A percentile compares a stretch with the other conserved stretches of the same genome.
These are phyloP conservation scores for Drosophila mayaguana DNA, from an alignment of 2,888 invertebrate species.

Conservation along the genomic window DNA sequence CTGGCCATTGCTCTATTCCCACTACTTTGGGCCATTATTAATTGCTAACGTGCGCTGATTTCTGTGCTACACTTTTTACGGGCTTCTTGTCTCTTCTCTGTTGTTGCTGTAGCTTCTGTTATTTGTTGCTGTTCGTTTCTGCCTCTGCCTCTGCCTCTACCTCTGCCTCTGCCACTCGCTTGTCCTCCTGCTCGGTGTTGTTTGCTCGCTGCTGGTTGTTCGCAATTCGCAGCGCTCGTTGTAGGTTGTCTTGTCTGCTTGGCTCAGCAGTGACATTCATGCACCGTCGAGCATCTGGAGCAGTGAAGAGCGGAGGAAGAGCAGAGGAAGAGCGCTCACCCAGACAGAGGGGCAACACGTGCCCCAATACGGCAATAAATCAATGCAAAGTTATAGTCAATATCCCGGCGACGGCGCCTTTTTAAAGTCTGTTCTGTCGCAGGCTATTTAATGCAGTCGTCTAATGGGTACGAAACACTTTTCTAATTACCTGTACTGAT, in stretches of 20 bases:
- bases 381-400: constrained; percentile 62
- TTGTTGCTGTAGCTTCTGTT: constrained; percentile 37
- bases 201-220: constrained; percentile 38
- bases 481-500: constrained; percentile 9
- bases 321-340: background rate
- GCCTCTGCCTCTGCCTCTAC: constrained; percentile 20
- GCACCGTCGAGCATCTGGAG: constrained; percentile 66
- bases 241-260: constrained; percentile 71
- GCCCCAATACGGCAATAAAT: constrained; percentile 67
- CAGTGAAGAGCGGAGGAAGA: background rate
- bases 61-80: constrained; percentile 71
- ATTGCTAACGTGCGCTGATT: constrained; percentile 81
- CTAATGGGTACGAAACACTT: constrained; percentile 32
- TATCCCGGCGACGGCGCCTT: constrained; percentile 30
- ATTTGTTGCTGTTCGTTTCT: constrained; percentile 61
- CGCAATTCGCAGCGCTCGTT: constrained; percentile 23
- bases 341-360: background rate
- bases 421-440: constrained; percentile 54
- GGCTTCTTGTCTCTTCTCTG: constrained; percentile 10
- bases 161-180: constrained; percentile 25
- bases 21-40: constrained; percentile 75
- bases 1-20: constrained; percentile 51
- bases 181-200: constrained; percentile 43
- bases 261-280: constrained; percentile 78
- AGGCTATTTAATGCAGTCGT: constrained; percentile 44